Conservation (phyloP, 2,797 vertebrate genomes). For the Anabas testudineus region DNA sequence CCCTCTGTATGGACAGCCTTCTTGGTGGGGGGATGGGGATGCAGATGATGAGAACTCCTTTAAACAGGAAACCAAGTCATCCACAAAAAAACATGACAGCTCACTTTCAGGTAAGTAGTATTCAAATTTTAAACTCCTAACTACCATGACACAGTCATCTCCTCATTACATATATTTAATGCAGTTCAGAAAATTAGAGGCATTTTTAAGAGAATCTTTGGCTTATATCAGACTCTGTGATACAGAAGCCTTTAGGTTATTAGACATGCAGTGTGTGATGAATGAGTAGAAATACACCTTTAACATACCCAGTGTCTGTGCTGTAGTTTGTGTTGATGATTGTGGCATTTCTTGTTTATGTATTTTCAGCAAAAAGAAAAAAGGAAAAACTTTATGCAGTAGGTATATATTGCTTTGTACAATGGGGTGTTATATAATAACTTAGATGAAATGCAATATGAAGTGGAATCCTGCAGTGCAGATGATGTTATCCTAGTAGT, state of each 20-base stretch:
- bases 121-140: neutral
- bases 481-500: conserved; percentile 10
- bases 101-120: conserved; percentile 84
- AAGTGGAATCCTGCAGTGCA: neutral
- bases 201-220: too few relatives aligned
- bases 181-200: neutral
- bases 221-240: too few relatives aligned
- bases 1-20: conserved; percentile 96
- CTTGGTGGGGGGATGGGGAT: conserved; percentile 99
- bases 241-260: neutral
- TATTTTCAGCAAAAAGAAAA: neutral
- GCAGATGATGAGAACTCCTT: conserved; percentile 92
- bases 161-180: neutral
- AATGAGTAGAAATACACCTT: neutral
- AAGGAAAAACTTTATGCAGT: too few relatives aligned
- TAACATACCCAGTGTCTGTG: neutral
- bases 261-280: neutral
- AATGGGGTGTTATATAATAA: neutral
- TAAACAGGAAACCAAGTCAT: conserved; percentile 90
- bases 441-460: neutral
- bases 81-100: conserved; percentile 86
- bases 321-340: neutral
- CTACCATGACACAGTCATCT: neutral
- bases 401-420: too few relatives aligned
- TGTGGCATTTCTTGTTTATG: neutral